Evolutionary conservation across 2,113 vertebrate genomes (phyloP).

Genomic region (Brienomyrus brachyistius): DNA sequence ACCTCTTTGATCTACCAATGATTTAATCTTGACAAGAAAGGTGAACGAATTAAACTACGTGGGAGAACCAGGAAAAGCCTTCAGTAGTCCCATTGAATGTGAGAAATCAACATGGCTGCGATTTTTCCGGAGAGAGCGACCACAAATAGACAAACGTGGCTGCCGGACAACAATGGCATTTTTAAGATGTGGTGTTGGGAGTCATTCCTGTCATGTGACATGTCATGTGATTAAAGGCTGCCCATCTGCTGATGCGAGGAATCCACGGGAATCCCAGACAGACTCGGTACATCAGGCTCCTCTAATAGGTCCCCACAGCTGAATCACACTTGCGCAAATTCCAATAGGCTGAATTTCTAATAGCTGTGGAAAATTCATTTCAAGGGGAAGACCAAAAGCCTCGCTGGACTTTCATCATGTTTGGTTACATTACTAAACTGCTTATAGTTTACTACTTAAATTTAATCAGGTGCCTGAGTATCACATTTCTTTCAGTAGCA

Average conservation of each 20-base stretch:
- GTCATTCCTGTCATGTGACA: not conserved
- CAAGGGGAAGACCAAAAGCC: not conserved
- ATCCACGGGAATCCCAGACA: conserved; percentile 5
- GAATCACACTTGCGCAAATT: not conserved
- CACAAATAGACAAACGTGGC: not conserved
- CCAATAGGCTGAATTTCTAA: not conserved
- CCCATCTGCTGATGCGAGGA: not conserved
- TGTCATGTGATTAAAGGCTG: not conserved
- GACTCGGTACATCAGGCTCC: not conserved
- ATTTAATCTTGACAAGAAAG: not conserved
- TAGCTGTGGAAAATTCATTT: not conserved
- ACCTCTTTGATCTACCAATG: not conserved
- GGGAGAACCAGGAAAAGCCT: not conserved
- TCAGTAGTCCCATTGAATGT: not conserved
- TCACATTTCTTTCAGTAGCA: not conserved
- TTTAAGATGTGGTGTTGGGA: not conserved
- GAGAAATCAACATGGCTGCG: not conserved
- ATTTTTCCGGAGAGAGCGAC: not conserved
- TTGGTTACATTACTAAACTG: not conserved
- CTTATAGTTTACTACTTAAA: not conserved
- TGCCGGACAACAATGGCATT: not conserved
- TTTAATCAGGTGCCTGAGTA: not conserved
- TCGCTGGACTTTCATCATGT: not conserved
- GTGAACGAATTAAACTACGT: too few species aligned
- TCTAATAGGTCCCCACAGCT: not conserved